Conservation (phyloP, 2,797 vertebrate species). For the Parotocinclus haroldoi region DNA sequence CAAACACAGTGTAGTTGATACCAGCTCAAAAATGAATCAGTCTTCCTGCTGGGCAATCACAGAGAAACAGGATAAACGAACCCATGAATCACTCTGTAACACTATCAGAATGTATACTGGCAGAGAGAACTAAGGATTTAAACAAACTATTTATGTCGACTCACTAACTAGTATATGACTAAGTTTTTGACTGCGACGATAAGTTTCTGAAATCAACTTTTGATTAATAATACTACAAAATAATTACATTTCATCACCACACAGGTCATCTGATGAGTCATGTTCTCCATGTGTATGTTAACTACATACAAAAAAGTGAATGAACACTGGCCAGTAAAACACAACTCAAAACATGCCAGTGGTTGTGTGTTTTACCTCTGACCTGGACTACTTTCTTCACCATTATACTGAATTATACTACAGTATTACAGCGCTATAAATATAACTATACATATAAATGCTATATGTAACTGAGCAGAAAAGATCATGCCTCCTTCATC, state of each 20-base stretch:
- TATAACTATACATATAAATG: no score
- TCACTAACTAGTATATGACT: no score
- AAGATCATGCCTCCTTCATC: no score
- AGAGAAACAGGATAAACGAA: slow-evolving; percentile 20
- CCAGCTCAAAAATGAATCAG: slow-evolving; percentile 25
- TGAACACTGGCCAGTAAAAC: background rate
- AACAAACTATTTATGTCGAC: background rate
- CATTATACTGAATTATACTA: no score
- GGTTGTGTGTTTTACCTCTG: background rate
- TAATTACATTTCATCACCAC: no score
- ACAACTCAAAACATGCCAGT: background rate
- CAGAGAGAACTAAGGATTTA: background rate
- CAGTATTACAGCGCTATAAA: no score
- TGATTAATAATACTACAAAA: no score
- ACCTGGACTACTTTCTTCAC: background rate
- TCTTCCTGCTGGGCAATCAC: slow-evolving; percentile 12
- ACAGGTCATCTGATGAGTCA: no score
- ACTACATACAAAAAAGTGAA: background rate
- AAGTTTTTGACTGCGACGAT: no score
- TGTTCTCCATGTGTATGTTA: background rate
- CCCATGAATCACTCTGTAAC: slow-evolving; percentile 16
- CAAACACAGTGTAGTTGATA: slow-evolving; percentile 22
- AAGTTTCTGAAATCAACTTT: no score
- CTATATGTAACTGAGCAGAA: no score
- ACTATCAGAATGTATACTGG: slow-evolving; percentile 9